A percentile compares a stretch with the other conserved stretches of the same genome.
These are phyloP conservation scores for Papilio polyxenes DNA, from an alignment of 1,140 invertebrate species.

Conservation along the genomic window DNA sequence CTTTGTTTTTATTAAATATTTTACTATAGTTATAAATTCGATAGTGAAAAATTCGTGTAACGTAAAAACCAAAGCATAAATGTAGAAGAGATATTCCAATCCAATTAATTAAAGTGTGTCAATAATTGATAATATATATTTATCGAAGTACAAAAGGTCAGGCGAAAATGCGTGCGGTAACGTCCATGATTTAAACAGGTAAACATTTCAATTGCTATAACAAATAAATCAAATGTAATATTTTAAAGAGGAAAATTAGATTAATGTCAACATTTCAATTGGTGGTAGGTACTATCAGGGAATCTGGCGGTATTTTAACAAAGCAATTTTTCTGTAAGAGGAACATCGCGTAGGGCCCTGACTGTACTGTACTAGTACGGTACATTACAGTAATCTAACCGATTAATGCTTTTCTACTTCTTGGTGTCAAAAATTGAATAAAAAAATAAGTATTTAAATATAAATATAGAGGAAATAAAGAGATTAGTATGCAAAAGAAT, in stretches of 20 bases:
- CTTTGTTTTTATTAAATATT: neutral
- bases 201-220: neutral
- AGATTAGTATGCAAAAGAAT: no score
- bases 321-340: no score
- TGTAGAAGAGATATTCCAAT: neutral
- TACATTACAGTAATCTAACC: no score
- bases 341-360: no score
- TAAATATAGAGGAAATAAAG: no score
- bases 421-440: no score
- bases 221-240: neutral
- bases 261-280: neutral
- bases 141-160: neutral
- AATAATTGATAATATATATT: neutral
- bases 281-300: no score
- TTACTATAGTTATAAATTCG: neutral
- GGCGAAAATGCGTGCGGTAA: neutral
- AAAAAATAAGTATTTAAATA: no score
- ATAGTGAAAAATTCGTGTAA: neutral
- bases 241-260: neutral
- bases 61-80: neutral
- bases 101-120: neutral
- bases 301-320: no score
- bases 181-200: neutral
- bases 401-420: no score
- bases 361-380: no score